A percentile compares a stretch with the other conserved stretches of the same genome.
phyloP scores from a whole-genome alignment of 2,888 invertebrate species.

The Pristionchus arcanus region DNA sequence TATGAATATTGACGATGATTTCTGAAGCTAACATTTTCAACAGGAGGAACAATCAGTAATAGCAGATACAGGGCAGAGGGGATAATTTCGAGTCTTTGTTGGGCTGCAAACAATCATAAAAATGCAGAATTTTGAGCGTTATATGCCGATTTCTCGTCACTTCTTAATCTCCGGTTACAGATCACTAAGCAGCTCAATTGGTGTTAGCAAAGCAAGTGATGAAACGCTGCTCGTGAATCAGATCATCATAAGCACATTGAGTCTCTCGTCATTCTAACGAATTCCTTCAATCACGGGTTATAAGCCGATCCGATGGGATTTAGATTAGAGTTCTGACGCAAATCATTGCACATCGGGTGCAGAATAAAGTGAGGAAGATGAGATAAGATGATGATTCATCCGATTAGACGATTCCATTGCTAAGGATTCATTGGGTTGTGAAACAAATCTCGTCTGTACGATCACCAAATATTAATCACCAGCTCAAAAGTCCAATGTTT shows the following conservation, averaged over 20 bases:
- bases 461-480: too few relatives aligned
- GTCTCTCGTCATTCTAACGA: neutral
- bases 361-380: neutral
- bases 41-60: neutral
- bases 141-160: too few relatives aligned
- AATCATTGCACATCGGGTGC: neutral
- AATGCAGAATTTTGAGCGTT: too few relatives aligned
- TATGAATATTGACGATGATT: neutral
- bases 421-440: neutral
- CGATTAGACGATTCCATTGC: neutral
- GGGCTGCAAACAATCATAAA: too few relatives aligned
- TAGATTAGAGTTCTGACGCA: conserved; percentile 17
- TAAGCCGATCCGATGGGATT: conserved; percentile 26
- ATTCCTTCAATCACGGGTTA: conserved; percentile 27
- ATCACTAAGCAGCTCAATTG: neutral
- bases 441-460: neutral
- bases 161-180: too few relatives aligned
- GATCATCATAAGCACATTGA: neutral
- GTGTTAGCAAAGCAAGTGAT: neutral
- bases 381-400: neutral
- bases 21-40: neutral
- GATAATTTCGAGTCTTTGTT: too few relatives aligned
- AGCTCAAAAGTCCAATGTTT: neutral
- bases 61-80: too few relatives aligned
- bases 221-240: neutral